Conservation (phyloP, 2,888 invertebrate species). For the Drosophila peninsularis region DNA sequence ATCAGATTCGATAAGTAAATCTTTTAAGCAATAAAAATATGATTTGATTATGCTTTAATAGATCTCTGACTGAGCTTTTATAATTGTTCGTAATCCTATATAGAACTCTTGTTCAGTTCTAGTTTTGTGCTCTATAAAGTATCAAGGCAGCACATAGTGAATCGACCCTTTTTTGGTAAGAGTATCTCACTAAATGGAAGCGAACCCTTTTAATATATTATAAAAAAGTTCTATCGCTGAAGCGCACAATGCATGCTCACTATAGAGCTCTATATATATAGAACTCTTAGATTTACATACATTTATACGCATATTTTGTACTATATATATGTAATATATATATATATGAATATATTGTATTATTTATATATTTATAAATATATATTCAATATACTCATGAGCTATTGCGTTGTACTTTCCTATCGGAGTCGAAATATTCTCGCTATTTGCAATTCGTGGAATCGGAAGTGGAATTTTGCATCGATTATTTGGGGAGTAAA, state of each 20-base stretch:
- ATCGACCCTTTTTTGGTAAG: constrained; percentile 2
- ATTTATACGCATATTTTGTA: not conserved
- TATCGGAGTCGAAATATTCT: constrained; percentile 14
- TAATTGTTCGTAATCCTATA: not conserved
- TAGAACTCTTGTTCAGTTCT: not conserved
- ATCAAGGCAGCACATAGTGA: not conserved
- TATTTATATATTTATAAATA: constrained; percentile 6
- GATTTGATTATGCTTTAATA: too few relatives aligned
- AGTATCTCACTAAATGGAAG: constrained; percentile 17
- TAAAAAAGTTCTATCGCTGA: constrained; percentile 22
- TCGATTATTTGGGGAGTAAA: not conserved
- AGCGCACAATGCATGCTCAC: constrained; percentile 30
- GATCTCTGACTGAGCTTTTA: too few relatives aligned
- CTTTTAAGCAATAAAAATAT: too few relatives aligned
- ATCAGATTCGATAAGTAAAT: too few relatives aligned
- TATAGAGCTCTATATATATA: constrained; percentile 42
- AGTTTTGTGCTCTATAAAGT: not conserved
- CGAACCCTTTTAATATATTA: constrained; percentile 42
- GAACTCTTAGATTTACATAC: constrained; percentile 11
- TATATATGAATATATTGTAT: too few relatives aligned
- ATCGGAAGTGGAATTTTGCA: not conserved
- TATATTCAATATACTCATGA: constrained; percentile 16
- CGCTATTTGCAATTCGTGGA: constrained; percentile 3
- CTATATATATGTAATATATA: too few relatives aligned
- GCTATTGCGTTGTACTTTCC: constrained; percentile 37